These are phyloP conservation scores for Gavia stellata DNA, from an alignment of 2,113 vertebrate genomes.

Conservation along the genomic window DNA sequence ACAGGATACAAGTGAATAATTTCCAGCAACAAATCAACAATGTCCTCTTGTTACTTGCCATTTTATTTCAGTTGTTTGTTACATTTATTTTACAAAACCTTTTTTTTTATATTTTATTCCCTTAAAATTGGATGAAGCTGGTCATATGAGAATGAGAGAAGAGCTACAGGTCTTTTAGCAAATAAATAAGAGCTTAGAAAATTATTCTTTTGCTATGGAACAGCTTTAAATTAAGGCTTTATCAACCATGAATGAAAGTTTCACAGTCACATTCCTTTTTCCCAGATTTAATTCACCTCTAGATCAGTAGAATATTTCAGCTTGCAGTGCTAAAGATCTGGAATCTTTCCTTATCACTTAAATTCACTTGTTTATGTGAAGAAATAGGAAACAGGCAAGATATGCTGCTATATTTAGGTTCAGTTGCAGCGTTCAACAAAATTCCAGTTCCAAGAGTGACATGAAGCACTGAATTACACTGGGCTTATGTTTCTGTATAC, in stretches of 20 bases:
- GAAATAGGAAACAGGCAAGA: background rate
- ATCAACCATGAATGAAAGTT: background rate
- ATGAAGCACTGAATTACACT: background rate
- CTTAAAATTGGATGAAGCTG: background rate
- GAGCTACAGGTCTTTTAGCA: background rate
- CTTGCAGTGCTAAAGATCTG: background rate
- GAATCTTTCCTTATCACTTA: background rate
- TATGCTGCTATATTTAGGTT: background rate
- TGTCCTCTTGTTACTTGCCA: background rate
- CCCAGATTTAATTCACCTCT: background rate
- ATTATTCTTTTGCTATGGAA: background rate
- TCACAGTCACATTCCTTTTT: background rate
- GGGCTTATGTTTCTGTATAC: background rate
- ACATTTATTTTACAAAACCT: background rate
- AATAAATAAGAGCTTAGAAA: background rate
- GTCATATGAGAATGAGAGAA: background rate
- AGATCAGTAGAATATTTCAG: background rate
- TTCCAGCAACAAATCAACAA: background rate
- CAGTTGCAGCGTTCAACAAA: background rate
- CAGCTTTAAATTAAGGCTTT: background rate
- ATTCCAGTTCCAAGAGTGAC: background rate
- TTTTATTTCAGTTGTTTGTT: background rate
- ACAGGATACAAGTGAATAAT: background rate
- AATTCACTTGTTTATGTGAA: background rate
- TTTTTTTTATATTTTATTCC: background rate